Conservation (phyloP, 2,113 vertebrate genomes). For the Antennarius striatus region DNA sequence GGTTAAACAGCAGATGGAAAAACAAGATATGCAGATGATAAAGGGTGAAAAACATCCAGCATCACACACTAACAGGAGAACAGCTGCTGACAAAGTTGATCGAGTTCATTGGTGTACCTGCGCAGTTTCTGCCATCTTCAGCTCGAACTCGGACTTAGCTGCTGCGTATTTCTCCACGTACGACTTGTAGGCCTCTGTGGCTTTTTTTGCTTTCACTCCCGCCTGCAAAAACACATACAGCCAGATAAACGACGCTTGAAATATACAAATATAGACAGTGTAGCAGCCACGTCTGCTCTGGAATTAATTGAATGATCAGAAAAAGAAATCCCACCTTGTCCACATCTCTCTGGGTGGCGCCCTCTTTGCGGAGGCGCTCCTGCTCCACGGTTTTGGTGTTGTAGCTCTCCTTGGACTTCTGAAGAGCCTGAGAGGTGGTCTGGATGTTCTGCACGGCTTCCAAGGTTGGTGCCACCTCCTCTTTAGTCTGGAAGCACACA, state of each 20-base stretch:
- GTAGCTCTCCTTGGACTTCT: constrained; percentile 97
- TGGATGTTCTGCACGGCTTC: constrained; percentile 97
- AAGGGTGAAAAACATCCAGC: constrained; percentile 33
- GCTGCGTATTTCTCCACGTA: constrained; percentile 94
- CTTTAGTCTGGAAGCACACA: constrained; percentile 86
- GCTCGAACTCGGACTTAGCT: constrained; percentile 95
- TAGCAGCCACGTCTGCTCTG: constrained; percentile 3
- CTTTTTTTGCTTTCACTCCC: constrained; percentile 94
- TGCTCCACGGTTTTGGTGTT: constrained; percentile 92
- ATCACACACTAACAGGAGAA: not conserved
- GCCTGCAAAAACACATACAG: constrained; percentile 78
- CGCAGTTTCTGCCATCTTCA: constrained; percentile 95
- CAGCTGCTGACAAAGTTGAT: too few relatives aligned
- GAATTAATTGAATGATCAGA: not conserved
- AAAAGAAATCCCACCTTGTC: constrained; percentile 86
- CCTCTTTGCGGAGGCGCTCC: constrained; percentile 95
- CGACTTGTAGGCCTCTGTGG: constrained; percentile 92
- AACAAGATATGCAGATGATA: constrained; percentile 70
- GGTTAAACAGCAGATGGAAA: constrained; percentile 61
- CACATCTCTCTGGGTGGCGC: constrained; percentile 92
- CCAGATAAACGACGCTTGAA: constrained; percentile 56
- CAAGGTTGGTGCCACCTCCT: constrained; percentile 94
- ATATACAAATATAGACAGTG: not conserved
- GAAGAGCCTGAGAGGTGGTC: constrained; percentile 90
- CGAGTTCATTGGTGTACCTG: constrained; percentile 78